Evolutionary conservation across 2,888 invertebrate genomes (phyloP), one percentile per base, ranked within the genome.

Genomic region (Acanthococcus lagerstroemiae): DNA sequence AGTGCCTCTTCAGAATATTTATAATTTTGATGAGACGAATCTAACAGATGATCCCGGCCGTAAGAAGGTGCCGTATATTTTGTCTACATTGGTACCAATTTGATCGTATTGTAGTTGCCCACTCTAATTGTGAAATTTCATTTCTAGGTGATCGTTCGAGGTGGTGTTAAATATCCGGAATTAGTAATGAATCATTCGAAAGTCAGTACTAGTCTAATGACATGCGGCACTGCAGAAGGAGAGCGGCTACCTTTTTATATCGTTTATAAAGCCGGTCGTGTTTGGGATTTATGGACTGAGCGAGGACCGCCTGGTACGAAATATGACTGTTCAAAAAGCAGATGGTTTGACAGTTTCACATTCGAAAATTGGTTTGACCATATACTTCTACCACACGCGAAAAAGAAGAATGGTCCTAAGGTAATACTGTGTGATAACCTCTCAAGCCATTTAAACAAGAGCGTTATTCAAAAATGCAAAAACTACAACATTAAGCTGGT

Each of bases 1-100:
- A 44, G 66, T 72, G 4, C 70, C 71, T 25, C 68, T 69, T 4
- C 55, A 67, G 22, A 72, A 73, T 60, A 71, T 74, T 7, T 71
- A 71, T 60, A 75, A 74, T 54, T 77, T 73, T 69, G 75, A 75
- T 56, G 74, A 75, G 67, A 73, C 73, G 1, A 73, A 73, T 55
- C 65, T 76, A 6, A 61, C 69, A 7, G 75, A 75, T 67, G 72
- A 77, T 65, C 73, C 74, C 26, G 73, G 73, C 2, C 68, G 61
- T 27, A 71, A 71, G 67, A 72, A 69, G 63, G 69, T 71, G 17
- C 70, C 73, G 30, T 65, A 67, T 26, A 71, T 71, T n/a, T n/a
- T n/a, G n/a, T n/a, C n/a, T n/a, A n/a, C n/a, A n/a, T n/a, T n/a
- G n/a, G n/a, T n/a, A n/a, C n/a, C n/a, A n/a, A n/a, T n/a, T n/a